These are phyloP conservation scores for Simalia tracyae DNA, from an alignment of 2,797 vertebrate genomes.

Conservation along the genomic window DNA sequence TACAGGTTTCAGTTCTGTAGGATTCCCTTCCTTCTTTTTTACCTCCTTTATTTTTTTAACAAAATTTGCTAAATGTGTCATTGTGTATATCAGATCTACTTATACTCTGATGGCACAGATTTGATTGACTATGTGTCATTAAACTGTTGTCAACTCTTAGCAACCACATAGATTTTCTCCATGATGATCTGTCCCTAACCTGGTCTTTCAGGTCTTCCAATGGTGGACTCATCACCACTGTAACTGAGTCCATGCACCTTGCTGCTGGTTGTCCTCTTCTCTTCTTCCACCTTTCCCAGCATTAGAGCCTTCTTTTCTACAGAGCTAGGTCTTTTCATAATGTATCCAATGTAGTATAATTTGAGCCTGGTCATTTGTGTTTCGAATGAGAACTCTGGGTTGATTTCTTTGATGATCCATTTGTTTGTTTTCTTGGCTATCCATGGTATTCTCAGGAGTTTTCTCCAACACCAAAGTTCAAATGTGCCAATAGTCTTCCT, in stretches of 20 bases:
- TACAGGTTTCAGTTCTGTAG: neutral
- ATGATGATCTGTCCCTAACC: neutral
- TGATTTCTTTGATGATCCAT: no score
- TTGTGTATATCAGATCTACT: neutral
- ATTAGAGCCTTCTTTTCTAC: neutral
- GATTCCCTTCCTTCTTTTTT: neutral
- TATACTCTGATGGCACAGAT: neutral
- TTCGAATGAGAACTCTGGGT: no score
- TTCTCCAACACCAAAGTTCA: neutral
- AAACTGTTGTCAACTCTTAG: neutral
- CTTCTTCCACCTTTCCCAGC: neutral
- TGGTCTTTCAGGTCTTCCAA: neutral
- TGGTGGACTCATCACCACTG: neutral
- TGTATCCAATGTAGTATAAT: no score
- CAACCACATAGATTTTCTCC: neutral
- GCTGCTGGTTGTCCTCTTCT: neutral
- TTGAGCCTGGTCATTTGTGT: no score
- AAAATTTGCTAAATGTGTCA: neutral
- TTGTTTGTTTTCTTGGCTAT: neutral
- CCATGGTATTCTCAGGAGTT: neutral
- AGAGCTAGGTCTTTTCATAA: neutral
- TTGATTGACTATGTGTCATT: neutral
- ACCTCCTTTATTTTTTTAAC: neutral
- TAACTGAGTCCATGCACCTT: neutral
- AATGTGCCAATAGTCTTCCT: neutral